Evolutionary conservation across 2,113 vertebrate species (phyloP).

Genomic region (Calyptommatus sinebrachiatus): DNA sequence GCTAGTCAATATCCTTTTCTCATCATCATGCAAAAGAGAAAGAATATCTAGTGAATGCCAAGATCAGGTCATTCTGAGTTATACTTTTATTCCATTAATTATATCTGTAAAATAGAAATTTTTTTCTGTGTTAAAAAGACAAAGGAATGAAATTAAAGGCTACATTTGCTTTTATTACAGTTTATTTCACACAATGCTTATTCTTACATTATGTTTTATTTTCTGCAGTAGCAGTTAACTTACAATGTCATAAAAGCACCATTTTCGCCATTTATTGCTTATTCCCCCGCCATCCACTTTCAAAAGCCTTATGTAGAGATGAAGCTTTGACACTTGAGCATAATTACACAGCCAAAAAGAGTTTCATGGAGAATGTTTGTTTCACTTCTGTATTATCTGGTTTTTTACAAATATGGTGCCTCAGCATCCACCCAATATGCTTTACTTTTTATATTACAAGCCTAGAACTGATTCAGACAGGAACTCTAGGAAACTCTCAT

Average conservation of each 20-base stretch:
- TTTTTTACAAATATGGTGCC: background rate
- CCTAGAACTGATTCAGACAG: too few species aligned
- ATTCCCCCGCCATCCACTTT: background rate
- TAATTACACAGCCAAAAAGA: conserved; percentile 15
- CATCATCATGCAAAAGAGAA: background rate
- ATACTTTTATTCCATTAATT: background rate
- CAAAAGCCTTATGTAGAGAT: background rate
- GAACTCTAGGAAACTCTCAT: too few species aligned
- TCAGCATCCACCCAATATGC: background rate
- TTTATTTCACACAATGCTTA: background rate
- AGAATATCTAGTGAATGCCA: background rate
- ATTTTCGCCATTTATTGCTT: background rate
- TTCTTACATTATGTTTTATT: conserved; percentile 20
- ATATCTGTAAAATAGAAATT: conserved; percentile 1
- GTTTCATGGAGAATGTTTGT: background rate
- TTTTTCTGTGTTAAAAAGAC: background rate
- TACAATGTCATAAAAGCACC: conserved; percentile 15
- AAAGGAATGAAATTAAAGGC: background rate
- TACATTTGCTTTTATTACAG: background rate
- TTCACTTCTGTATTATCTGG: background rate
- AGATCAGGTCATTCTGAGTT: background rate
- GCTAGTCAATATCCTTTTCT: too few species aligned
- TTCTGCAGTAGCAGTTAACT: conserved; percentile 8
- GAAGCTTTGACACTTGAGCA: conserved; percentile 1
- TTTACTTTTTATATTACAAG: background rate